Evolutionary conservation across 2,888 invertebrate genomes (phyloP), one percentile per base, ranked within the genome.

Genomic region (Seira sanloemensis): DNA sequence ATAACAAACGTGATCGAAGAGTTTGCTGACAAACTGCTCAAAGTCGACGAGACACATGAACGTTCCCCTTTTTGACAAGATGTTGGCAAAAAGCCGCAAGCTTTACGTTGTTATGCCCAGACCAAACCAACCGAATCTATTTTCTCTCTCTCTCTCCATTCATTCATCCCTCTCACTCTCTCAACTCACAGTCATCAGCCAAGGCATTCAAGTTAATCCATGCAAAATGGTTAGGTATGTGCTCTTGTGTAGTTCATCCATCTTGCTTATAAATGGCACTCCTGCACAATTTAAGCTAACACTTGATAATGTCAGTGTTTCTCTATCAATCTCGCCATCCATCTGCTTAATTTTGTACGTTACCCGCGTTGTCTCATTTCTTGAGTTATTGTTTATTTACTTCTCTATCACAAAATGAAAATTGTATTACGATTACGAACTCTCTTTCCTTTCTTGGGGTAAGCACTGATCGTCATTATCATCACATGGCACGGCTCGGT

Each of bases 41-140:
- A n/a, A n/a, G n/a, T n/a, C n/a, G n/a, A n/a, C n/a, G n/a, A n/a
- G n/a, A n/a, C 2, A 54, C 16, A 1, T 1, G 16, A 69, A 46
- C 18, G 69, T 23, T 46, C 50, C 50, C 50, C 2, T 46, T 5
- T 19, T n/a, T 24, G 26, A 74, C 73, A 67, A 81, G 46, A 71
- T 46, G 75, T 80, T 80, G 80, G 69, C 62, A 68, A n/a, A 69
- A 81, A 81, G 75, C 75, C 76, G 75, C 75, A 69, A 76, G 74
- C 46, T 75, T 69, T 65, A 71, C 50, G 71, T 76, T 71, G 71
- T 76, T 75, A 75, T 75, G 76, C 65, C 54, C 23, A 23, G 76
- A 76, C 37, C 37, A 37, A 37, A 37, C 37, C 37, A 37, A 37
- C 37, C 37, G 37, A 37, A 37, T 37, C 37, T 37, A 37, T 37